These are phyloP conservation scores for Cremastinae sp. DNA, from an alignment of 2,888 invertebrate genomes.

Conservation along the genomic window DNA sequence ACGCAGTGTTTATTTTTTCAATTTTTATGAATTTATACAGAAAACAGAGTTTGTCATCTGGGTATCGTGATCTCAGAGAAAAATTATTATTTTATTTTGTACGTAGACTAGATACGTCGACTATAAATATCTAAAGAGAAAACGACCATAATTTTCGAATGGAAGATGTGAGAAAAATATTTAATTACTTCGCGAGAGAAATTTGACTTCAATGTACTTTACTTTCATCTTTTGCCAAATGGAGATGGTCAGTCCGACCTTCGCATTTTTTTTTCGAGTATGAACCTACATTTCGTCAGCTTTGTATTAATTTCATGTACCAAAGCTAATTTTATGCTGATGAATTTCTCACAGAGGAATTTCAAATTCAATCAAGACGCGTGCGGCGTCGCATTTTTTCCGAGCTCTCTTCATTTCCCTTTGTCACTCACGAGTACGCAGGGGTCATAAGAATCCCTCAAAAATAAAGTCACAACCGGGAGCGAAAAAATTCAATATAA, in stretches of 20 bases:
- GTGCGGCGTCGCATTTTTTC: conserved; percentile 4
- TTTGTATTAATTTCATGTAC: conserved; percentile 44
- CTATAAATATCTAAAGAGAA: too few species aligned
- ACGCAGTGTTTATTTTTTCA: too few species aligned
- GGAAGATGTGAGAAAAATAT: conserved; percentile 56
- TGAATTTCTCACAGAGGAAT: conserved; percentile 28
- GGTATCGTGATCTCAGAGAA: too few species aligned
- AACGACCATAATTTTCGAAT: too few species aligned
- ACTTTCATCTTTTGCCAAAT: conserved; percentile 54
- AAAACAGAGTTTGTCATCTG: too few species aligned
- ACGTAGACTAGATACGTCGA: too few species aligned
- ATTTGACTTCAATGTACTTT: conserved; percentile 50
- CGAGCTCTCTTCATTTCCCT: neutral
- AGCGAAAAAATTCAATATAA: neutral
- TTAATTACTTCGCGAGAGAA: conserved; percentile 57
- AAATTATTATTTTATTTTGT: too few species aligned
- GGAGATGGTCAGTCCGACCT: neutral
- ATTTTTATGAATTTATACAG: too few species aligned
- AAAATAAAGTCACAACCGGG: neutral
- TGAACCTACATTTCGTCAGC: conserved; percentile 34
- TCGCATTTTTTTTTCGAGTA: conserved; percentile 21
- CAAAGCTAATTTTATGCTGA: conserved; percentile 50
- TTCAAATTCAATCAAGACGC: conserved; percentile 27
- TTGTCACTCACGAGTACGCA: neutral
- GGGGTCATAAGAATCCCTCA: neutral